Evolutionary conservation across 1,140 invertebrate species (phyloP).

Genomic region (Papilio aristodemus): DNA sequence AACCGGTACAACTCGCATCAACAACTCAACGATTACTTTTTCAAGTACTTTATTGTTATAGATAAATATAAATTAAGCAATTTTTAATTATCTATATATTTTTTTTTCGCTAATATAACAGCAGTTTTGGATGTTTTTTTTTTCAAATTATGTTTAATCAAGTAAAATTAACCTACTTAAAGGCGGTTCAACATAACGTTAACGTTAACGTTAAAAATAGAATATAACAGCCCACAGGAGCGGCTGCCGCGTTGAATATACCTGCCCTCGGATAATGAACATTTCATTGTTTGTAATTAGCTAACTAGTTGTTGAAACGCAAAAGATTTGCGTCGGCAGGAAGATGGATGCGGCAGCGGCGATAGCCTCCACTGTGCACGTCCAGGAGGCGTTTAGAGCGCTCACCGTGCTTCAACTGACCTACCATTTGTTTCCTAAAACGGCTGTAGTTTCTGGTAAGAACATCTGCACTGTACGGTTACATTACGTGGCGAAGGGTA

Average conservation of each 20-base stretch:
- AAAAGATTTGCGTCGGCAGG: background rate
- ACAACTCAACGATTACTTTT: background rate
- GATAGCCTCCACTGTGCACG: background rate
- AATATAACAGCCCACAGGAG: background rate
- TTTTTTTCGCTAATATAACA: background rate
- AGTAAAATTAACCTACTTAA: background rate
- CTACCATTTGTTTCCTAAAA: background rate
- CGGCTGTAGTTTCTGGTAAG: background rate
- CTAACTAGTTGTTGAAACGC: no score
- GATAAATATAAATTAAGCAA: background rate
- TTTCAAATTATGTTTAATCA: background rate
- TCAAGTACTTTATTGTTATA: background rate
- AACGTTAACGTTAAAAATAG: background rate
- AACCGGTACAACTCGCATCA: no score
- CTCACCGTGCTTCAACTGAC: background rate
- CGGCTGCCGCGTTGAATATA: background rate
- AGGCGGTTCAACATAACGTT: background rate
- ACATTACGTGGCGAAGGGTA: no score
- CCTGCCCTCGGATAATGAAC: background rate
- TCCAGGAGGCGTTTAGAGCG: background rate
- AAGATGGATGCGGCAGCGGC: background rate
- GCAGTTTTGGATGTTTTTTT: background rate
- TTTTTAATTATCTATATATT: background rate
- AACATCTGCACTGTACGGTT: no score
- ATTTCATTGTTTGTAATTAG: no score